Evolutionary conservation across 1,140 invertebrate species (phyloP).

Genomic region (Pachyrhynchus sulphureomaculatus): DNA sequence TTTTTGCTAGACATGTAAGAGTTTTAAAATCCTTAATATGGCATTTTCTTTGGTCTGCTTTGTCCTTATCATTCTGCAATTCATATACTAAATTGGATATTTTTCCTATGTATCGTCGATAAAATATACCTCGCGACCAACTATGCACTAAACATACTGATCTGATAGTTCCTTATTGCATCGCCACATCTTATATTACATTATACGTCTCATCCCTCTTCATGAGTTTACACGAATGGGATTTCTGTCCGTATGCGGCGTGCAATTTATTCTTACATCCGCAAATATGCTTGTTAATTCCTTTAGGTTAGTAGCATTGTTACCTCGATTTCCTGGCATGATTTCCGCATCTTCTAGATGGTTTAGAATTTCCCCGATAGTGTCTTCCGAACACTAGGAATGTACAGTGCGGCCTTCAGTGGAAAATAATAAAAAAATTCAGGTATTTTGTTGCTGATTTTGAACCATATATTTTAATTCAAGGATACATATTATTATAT

Average conservation of each 20-base stretch:
- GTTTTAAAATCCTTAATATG: conserved; percentile 23
- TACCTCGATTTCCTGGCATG: neutral
- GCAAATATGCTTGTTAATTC: neutral
- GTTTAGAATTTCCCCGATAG: neutral
- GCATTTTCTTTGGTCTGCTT: neutral
- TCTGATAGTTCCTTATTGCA: conserved; percentile 17
- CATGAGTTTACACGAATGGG: conserved; percentile 13
- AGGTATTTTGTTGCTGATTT: no score
- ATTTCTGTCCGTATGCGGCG: conserved; percentile 13
- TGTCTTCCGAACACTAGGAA: no score
- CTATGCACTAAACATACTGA: conserved; percentile 9
- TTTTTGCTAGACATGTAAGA: neutral
- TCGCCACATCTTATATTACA: conserved; percentile 15
- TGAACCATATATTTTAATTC: no score
- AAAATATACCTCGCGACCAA: conserved; percentile 20
- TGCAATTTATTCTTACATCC: conserved; percentile 6
- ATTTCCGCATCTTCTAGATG: neutral
- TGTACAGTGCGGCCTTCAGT: no score
- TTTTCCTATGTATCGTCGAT: neutral
- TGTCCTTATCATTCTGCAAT: conserved; percentile 1
- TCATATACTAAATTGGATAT: conserved; percentile 4
- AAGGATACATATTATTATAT: no score
- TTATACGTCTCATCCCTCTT: conserved; percentile 4
- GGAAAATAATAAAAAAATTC: no score
- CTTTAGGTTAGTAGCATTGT: neutral